Conservation (phyloP, 1,140 invertebrate species). For the Anagrus nilaparvatae region DNA sequence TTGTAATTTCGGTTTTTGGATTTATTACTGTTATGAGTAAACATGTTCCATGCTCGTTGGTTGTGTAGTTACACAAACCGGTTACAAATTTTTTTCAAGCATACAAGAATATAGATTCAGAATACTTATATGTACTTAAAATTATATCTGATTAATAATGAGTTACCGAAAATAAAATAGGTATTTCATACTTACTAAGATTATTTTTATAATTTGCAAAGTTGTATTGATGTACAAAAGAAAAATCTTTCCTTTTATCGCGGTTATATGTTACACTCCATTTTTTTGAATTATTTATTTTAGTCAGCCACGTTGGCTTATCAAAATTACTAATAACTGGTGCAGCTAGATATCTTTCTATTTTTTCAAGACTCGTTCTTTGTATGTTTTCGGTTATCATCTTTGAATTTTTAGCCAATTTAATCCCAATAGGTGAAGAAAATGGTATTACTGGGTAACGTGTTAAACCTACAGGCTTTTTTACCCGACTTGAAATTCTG, state of each 20-base stretch:
- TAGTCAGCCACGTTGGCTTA: conserved; percentile 42
- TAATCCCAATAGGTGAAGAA: conserved; percentile 46
- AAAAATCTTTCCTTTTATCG: conserved; percentile 32
- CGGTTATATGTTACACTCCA: conserved; percentile 38
- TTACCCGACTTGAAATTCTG: conserved; percentile 37
- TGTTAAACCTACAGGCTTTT: conserved; percentile 38
- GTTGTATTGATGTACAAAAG: conserved; percentile 43
- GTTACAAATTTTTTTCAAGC: too few species aligned
- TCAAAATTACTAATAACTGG: conserved; percentile 32
- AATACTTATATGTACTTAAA: too few species aligned
- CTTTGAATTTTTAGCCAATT: conserved; percentile 42
- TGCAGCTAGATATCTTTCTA: conserved; percentile 43
- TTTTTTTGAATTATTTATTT: conserved; percentile 27
- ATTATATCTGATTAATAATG: too few species aligned
- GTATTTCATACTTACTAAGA: conserved; percentile 32
- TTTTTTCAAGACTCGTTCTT: conserved; percentile 42
- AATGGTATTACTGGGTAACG: conserved; percentile 44
- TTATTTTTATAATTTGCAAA: conserved; percentile 34
- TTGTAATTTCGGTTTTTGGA: too few species aligned
- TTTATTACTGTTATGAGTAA: too few species aligned
- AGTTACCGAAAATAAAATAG: too few species aligned
- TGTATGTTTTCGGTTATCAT: conserved; percentile 41
- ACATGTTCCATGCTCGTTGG: too few species aligned
- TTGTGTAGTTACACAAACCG: too few species aligned
- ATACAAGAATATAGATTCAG: too few species aligned